phyloP scores from a whole-genome alignment of 2,888 invertebrate species.

The Campaea margaritaria region DNA sequence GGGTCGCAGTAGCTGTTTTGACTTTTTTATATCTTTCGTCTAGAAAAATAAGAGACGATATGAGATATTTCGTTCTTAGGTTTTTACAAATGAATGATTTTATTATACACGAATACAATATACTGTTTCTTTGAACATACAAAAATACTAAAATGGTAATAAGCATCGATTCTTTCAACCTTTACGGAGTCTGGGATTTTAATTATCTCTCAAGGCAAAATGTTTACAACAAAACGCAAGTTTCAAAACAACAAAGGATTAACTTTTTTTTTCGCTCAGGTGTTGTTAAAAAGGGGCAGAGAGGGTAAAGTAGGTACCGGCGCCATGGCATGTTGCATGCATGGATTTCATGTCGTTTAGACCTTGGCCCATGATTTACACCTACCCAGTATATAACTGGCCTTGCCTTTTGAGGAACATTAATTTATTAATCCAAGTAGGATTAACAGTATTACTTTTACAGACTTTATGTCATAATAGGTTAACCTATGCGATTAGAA shows the following conservation, averaged over 20 bases:
- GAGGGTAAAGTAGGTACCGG: background rate
- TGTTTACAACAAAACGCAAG: too few relatives aligned
- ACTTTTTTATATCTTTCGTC: background rate
- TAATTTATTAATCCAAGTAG: constrained; percentile 22
- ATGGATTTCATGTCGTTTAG: constrained; percentile 36
- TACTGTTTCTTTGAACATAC: too few relatives aligned
- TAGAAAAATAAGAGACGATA: background rate
- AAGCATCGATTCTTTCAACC: too few relatives aligned
- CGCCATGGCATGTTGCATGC: constrained; percentile 40
- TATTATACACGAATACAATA: background rate
- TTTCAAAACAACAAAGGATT: too few relatives aligned
- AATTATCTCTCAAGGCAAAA: too few relatives aligned
- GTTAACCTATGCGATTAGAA: too few relatives aligned
- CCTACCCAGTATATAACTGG: constrained; percentile 25
- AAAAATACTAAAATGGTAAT: too few relatives aligned
- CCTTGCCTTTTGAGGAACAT: constrained; percentile 36
- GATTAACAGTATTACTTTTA: background rate
- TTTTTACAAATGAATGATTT: background rate
- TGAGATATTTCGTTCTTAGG: background rate
- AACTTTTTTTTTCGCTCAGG: background rate
- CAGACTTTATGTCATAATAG: too few relatives aligned
- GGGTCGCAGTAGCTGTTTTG: constrained; percentile 8
- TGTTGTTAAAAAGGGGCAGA: background rate
- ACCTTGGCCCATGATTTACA: constrained; percentile 43
- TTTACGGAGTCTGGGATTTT: too few relatives aligned